Percentiles rank a stretch among this genome's conserved stretches.
These are phyloP conservation scores for Parasteatoda tepidariorum DNA, from an alignment of 1,140 invertebrate genomes.

Conservation along the genomic window DNA sequence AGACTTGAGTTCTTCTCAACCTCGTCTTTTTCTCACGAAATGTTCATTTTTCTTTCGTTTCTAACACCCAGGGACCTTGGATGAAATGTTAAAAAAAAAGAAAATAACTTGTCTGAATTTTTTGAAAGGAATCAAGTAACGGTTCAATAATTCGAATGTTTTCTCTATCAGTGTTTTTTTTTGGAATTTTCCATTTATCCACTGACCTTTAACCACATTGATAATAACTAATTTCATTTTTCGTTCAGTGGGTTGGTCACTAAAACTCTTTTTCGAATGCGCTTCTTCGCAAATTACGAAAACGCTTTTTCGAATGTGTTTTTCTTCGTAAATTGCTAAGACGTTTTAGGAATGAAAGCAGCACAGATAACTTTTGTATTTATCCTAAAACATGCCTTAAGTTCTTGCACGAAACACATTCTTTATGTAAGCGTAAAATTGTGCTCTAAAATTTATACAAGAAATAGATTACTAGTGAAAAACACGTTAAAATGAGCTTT, in stretches of 20 bases:
- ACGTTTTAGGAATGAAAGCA: too few species aligned
- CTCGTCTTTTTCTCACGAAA: constrained; percentile 25
- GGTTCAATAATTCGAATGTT: constrained; percentile 27
- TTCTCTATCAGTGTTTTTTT: background rate
- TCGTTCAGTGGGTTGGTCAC: background rate
- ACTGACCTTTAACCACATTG: constrained; percentile 28
- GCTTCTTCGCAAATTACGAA: too few species aligned
- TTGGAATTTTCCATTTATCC: background rate
- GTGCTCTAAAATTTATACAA: too few species aligned
- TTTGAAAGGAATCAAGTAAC: constrained; percentile 14
- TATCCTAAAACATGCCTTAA: too few species aligned
- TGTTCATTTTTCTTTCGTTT: constrained; percentile 32
- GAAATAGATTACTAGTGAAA: too few species aligned
- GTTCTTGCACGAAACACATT: too few species aligned
- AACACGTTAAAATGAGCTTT: too few species aligned
- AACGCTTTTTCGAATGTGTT: too few species aligned
- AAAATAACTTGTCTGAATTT: constrained; percentile 16
- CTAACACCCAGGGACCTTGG: background rate
- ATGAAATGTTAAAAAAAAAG: background rate
- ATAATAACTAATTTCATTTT: constrained; percentile 45
- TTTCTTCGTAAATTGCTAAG: too few species aligned
- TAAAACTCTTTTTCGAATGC: too few species aligned
- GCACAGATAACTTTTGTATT: too few species aligned
- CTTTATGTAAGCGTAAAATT: too few species aligned
- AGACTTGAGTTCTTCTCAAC: background rate